Conservation (phyloP, 1,140 invertebrate genomes). For the Apis mellifera region Amel_HAv3.1 CM009937.2:9563501-9564000, state of each 20-base stretch:
- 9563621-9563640: conserved; percentile 76
- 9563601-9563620: conserved; percentile 67
- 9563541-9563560: conserved; percentile 68
- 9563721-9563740: conserved; percentile 41
- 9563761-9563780: conserved; percentile 40
- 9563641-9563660: conserved; percentile 66
- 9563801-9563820: conserved; percentile 86
- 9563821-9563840: conserved; percentile 87
- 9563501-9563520: conserved; percentile 49
- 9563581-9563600: conserved; percentile 78
- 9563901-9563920: not conserved
- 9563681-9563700: conserved; percentile 49
- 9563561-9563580: conserved; percentile 64
- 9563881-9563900: conserved; percentile 10
- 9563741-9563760: conserved; percentile 37
- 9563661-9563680: conserved; percentile 59
- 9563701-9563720: conserved; percentile 56
- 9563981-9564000: conserved; percentile 62
- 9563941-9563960: conserved; percentile 34
- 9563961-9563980: conserved; percentile 33
- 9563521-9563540: conserved; percentile 64
- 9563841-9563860: conserved; percentile 87
- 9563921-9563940: not conserved
- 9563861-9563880: conserved; percentile 41
- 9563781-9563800: conserved; percentile 71